Evolutionary conservation across 2,888 invertebrate genomes (phyloP).

Genomic region (Graphium colonna): DNA sequence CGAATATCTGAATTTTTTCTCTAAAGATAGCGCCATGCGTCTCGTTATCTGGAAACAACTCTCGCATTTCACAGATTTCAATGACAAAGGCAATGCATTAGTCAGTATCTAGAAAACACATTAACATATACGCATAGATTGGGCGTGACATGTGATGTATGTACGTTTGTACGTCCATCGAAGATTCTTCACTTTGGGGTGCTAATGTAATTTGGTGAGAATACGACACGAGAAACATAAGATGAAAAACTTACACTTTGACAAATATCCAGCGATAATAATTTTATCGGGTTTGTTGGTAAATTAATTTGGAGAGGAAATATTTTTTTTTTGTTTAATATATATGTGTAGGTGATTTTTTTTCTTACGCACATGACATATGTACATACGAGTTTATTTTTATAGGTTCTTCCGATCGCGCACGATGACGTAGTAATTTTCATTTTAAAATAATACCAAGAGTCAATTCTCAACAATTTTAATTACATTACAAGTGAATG

Average conservation of each 20-base stretch:
- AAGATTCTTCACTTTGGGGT: constrained; percentile 7
- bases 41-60: constrained; percentile 15
- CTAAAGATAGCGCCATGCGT: neutral
- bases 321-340: neutral
- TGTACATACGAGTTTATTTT: too few relatives aligned
- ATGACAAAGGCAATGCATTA: constrained; percentile 24
- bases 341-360: too few relatives aligned
- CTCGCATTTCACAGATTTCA: constrained; percentile 20
- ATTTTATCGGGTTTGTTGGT: neutral
- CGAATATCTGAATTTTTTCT: neutral
- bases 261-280: constrained; percentile 4
- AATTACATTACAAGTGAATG: too few relatives aligned
- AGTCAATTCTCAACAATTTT: too few relatives aligned
- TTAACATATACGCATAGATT: constrained; percentile 23
- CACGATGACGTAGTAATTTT: too few relatives aligned
- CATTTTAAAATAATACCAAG: too few relatives aligned
- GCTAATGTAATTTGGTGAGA: constrained; percentile 14
- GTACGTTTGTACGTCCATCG: constrained; percentile 8
- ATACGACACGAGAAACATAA: constrained; percentile 7
- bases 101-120: constrained; percentile 24
- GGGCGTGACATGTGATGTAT: constrained; percentile 22
- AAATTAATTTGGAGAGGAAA: constrained; percentile 7
- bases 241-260: constrained; percentile 1
- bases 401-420: too few relatives aligned
- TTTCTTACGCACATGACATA: too few relatives aligned